Percentiles rank a stretch among this genome's conserved stretches.
These are phyloP conservation scores for Microplitis demolitor DNA, from an alignment of 1,140 invertebrate genomes.

Conservation along the genomic window DNA sequence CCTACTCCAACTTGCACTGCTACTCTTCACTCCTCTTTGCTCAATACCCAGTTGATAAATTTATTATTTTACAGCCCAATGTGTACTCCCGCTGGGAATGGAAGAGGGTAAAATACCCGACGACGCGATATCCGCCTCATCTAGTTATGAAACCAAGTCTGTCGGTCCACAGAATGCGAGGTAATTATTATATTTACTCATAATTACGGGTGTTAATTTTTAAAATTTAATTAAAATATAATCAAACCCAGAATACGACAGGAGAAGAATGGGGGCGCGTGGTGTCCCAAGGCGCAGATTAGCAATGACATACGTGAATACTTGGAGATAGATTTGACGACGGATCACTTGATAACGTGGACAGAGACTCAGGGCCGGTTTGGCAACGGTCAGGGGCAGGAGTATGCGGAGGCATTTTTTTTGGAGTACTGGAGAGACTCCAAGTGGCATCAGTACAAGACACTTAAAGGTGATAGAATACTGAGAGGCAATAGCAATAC, in stretches of 20 bases:
- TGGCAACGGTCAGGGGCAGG: conserved; percentile 90
- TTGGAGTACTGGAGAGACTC: conserved; percentile 83
- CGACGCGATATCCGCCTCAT: conserved; percentile 83
- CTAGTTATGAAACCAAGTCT: conserved; percentile 87
- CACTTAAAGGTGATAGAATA: conserved; percentile 74
- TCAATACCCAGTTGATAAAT: background rate
- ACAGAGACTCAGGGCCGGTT: conserved; percentile 92
- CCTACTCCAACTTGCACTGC: background rate
- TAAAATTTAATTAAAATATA: background rate
- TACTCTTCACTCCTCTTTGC: background rate
- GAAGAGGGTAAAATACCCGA: conserved; percentile 87
- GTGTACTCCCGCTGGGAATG: conserved; percentile 84
- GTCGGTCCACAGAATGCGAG: conserved; percentile 90
- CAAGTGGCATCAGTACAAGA: conserved; percentile 80
- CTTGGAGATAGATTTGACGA: conserved; percentile 82
- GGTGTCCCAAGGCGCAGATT: conserved; percentile 87
- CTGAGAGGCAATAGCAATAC: conserved; percentile 90
- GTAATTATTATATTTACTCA: conserved; percentile 62
- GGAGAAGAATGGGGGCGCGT: conserved; percentile 89
- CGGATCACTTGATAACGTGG: conserved; percentile 80
- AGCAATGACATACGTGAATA: conserved; percentile 78
- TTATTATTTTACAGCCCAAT: conserved; percentile 67
- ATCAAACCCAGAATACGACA: conserved; percentile 72
- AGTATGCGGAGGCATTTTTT: conserved; percentile 83
- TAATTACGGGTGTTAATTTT: background rate